Conservation (phyloP, 2,888 invertebrate genomes). For the Athetis lepigone region DNA sequence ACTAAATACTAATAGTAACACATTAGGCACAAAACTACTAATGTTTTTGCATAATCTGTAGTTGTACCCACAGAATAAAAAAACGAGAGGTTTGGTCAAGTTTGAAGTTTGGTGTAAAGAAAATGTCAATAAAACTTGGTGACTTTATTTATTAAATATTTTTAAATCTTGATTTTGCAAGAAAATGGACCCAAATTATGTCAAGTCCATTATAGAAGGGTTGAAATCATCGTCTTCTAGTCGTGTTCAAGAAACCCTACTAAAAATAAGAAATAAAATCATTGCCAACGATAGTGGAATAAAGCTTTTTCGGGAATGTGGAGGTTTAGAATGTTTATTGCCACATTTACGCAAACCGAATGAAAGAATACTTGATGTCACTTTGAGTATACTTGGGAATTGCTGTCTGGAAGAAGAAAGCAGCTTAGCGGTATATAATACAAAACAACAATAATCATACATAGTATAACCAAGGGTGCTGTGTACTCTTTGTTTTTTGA, state of each 20-base stretch:
- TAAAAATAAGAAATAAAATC: conserved; percentile 87
- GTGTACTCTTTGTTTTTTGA: too few species aligned
- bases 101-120: conserved; percentile 20
- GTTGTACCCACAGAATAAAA: too few species aligned
- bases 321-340: conserved; percentile 90
- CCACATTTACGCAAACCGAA: conserved; percentile 92
- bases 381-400: conserved; percentile 95
- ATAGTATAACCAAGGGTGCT: too few species aligned
- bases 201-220: conserved; percentile 80
- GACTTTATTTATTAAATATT: conserved; percentile 44
- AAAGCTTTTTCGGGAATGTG: conserved; percentile 83
- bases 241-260: conserved; percentile 84
- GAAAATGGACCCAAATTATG: conserved; percentile 84
- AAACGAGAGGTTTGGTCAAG: too few species aligned
- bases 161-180: conserved; percentile 26
- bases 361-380: conserved; percentile 93
- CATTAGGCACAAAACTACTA: too few species aligned
- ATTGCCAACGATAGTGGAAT: conserved; percentile 84
- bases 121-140: conserved; percentile 53
- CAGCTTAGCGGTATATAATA: conserved; percentile 91
- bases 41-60: too few species aligned
- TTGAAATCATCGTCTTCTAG: conserved; percentile 85
- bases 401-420: conserved; percentile 93
- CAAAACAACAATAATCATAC: conserved; percentile 1
- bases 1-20: too few species aligned